These are phyloP conservation scores for Parnassius smintheus DNA, from an alignment of 2,888 invertebrate genomes.

Conservation along the genomic window DNA sequence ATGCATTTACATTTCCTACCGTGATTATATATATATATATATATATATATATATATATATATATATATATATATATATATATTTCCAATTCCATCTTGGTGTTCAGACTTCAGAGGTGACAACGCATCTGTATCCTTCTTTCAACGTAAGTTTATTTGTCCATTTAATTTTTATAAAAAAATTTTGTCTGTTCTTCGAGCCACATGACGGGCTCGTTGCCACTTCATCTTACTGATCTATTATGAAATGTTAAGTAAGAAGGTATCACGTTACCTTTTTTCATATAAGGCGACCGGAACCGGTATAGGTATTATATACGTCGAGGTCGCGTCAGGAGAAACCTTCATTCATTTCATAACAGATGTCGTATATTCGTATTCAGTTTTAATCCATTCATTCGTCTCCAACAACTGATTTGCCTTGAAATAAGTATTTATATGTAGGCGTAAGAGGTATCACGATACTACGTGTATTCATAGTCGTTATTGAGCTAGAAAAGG, in stretches of 20 bases:
- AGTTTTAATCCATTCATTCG: constrained; percentile 21
- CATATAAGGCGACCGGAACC: constrained; percentile 2
- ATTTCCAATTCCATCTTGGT: too few species aligned
- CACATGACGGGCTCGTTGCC: too few species aligned
- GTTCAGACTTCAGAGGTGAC: too few species aligned
- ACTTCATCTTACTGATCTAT: too few species aligned
- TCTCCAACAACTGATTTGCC: constrained; percentile 13
- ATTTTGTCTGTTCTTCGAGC: too few species aligned
- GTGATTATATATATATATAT: too few species aligned
- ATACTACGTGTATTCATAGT: background rate
- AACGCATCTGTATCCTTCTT: background rate
- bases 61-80: too few species aligned
- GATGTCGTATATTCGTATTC: constrained; percentile 13
- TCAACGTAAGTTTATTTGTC: background rate
- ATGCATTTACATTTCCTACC: too few species aligned
- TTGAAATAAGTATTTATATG: constrained; percentile 11
- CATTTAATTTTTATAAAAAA: background rate
- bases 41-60: too few species aligned
- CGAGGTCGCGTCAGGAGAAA: constrained; percentile 10
- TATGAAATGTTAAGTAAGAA: too few species aligned
- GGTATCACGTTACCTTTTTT: background rate
- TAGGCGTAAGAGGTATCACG: constrained; percentile 11
- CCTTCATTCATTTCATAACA: constrained; percentile 16
- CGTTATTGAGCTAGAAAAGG: constrained; percentile 10
- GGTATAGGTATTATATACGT: background rate